A percentile compares a stretch with the other conserved stretches of the same genome.
These are phyloP conservation scores for Poeciliopsis gracilis DNA, from an alignment of 2,797 vertebrate genomes.

Conservation along the genomic window DNA sequence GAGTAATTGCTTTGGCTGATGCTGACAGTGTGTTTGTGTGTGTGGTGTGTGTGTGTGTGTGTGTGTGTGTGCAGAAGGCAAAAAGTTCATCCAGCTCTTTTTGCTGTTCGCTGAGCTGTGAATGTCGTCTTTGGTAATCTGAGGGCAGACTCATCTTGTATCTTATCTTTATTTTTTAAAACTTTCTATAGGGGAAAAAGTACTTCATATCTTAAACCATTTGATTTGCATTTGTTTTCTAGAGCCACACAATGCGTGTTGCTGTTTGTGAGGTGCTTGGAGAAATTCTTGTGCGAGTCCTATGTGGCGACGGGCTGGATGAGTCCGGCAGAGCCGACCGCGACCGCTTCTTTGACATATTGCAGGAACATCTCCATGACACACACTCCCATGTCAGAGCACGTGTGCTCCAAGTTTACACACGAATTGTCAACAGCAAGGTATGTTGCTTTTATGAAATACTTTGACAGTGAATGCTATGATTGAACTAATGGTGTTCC, in stretches of 20 bases:
- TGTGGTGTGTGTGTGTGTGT: constrained; percentile 10
- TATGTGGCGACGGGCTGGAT: constrained; percentile 89
- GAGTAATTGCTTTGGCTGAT: constrained; percentile 41
- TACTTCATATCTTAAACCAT: background rate
- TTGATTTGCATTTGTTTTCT: constrained; percentile 14
- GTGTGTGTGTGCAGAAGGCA: constrained; percentile 35
- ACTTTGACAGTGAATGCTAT: background rate
- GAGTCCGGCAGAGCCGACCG: constrained; percentile 85
- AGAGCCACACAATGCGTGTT: constrained; percentile 91
- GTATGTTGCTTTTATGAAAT: constrained; percentile 62
- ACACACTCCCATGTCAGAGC: constrained; percentile 88
- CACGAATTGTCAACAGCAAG: constrained; percentile 90
- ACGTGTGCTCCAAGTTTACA: constrained; percentile 90
- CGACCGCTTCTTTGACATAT: constrained; percentile 89
- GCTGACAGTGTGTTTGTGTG: constrained; percentile 61
- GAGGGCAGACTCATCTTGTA: constrained; percentile 54
- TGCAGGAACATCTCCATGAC: constrained; percentile 92
- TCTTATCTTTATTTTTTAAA: background rate
- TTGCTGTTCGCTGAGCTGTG: constrained; percentile 58
- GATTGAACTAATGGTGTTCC: background rate
- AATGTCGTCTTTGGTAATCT: constrained; percentile 79
- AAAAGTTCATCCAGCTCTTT: constrained; percentile 57
- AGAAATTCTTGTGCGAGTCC: constrained; percentile 87
- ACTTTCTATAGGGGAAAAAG: background rate
- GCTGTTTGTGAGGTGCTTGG: constrained; percentile 90